Percentiles rank a stretch among this genome's conserved stretches.
phyloP scores from a whole-genome alignment of 2,113 vertebrate genomes.

The Todiramphus chloris region DNA sequence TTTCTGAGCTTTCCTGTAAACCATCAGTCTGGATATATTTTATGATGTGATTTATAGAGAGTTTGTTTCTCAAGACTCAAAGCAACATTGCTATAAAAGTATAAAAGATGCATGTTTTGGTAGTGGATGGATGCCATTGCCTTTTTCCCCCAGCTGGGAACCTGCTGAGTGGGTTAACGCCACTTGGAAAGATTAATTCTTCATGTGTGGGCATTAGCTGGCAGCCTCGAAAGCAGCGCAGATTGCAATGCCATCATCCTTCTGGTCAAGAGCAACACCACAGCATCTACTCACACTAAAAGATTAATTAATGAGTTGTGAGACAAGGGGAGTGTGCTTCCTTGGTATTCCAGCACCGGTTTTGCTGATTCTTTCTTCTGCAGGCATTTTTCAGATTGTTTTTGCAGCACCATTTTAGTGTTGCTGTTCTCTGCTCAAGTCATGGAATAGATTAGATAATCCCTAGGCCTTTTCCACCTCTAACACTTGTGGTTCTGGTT shows the following conservation, averaged over 20 bases:
- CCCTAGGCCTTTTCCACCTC: conserved; percentile 45
- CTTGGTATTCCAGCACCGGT: background rate
- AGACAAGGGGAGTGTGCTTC: background rate
- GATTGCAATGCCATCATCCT: background rate
- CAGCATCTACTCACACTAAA: background rate
- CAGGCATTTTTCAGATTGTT: background rate
- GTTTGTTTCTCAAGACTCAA: conserved; percentile 43
- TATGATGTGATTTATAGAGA: conserved; percentile 62
- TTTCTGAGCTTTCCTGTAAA: conserved; percentile 19
- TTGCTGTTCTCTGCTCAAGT: background rate
- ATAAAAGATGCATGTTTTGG: conserved; percentile 3
- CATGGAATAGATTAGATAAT: conserved; percentile 49
- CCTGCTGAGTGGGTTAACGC: background rate
- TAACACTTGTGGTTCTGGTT: conserved; percentile 48
- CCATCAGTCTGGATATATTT: conserved; percentile 26
- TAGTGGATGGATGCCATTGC: background rate
- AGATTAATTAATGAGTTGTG: background rate
- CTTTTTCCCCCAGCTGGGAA: background rate
- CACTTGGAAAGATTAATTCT: conserved; percentile 6
- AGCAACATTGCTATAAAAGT: conserved; percentile 28
- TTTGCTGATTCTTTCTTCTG: background rate
- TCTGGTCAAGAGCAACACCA: background rate
- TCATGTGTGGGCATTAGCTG: conserved; percentile 26
- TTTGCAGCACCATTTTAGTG: background rate
- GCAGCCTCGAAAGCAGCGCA: background rate